Base-by-base conservation (phyloP, 1,140 invertebrate genomes). In the Drosophila lacertosa region DNA sequence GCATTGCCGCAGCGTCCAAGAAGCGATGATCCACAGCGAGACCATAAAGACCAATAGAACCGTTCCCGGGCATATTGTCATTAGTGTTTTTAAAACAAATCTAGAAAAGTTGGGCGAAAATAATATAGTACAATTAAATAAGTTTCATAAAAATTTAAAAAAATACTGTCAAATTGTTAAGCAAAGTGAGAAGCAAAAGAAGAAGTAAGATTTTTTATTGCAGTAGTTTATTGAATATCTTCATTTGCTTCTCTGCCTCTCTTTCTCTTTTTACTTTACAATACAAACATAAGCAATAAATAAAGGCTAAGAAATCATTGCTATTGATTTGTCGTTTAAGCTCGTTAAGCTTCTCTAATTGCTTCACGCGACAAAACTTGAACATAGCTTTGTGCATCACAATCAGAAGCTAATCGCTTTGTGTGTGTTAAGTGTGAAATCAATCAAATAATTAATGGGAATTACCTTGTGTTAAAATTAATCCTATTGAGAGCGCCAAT, bases 51-150 rank as follows among this genome's bases (percentile, higher is more conserved):
- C 98, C 69, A 99, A 93, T 76, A 99, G 94, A 62, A 99, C 98
- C 45, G 98, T 99, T 75, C 98, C 99, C 20, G 99, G 99, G 92
- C 98, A 99, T 91, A 99, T 99, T 90, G 98, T 99, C 99, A 99
- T 99, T 76, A 99, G 93, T 45, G 99, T 99, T 93, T 99, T 99
- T 88, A 99, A 94, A 88, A 99, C 98, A 93, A 99, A 99, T 90
- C 96, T 95, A 13, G 1, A 83, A 67, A 33, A 42, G 26, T 40
- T 20, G 33, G 7, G 3, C 2, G 3, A 29, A 3, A 13, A 3
- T 0, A 16, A 9, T 35, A 35, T 13, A 3, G 13, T 15, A 16
- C n/a, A n/a, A n/a, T n/a, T n/a, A n/a, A n/a, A n/a, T n/a, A n/a
- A n/a, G n/a, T n/a, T n/a, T n/a, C n/a, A n/a, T n/a, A n/a, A n/a